Evolutionary conservation across 2,113 vertebrate species (phyloP), one percentile per base, ranked within the genome.

Genomic region (Chrysemys picta): DNA sequence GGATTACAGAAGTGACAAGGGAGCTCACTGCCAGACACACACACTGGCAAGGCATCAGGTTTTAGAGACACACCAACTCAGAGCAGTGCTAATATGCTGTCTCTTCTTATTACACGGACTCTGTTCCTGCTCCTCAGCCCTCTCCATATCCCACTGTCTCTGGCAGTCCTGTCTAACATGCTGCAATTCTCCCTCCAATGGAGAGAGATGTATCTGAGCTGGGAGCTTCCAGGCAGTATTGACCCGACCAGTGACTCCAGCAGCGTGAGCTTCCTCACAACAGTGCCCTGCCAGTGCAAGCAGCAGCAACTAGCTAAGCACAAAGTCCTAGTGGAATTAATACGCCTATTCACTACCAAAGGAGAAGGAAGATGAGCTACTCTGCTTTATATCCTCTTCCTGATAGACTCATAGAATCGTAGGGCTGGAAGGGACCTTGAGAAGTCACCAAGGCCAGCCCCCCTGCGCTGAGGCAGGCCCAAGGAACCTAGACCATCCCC

Each of bases 21-120:
- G 93, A 96, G 62, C 80, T 94, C 87, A 49, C 80, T 91, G 89
- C 62, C 90, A 96, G 89, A 88, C 88, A 95, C 84, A 95, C 93
- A 94, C 91, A 90, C 95, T 97, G 57, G 96, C 93, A 97, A 98
- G 95, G 94, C 85, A 57, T 82, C 90, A 89, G 92, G 65, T 96
- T 94, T 62, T 95, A 93, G 81, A 96, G 65, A 88, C 81, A 80
- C 29, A 79, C 38, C 42, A 88, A 88, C 84, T 97, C 69, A 80
- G 86, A 96, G 84, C 52, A 88, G 52, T 81, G 59, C 56, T 86
- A 90, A 85, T 38, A 22, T 49, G 42, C 5, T 89, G 56, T n/a
- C 62, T 89, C 52, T 49, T 93, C 93, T 91, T 89, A 84, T 86
- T 91, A 62, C 87, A 45, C 49, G 25, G 11, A 84, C 50, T 72